These are phyloP conservation scores for Lacanobia wlatinum DNA, from an alignment of 2,888 invertebrate genomes.

Conservation along the genomic window DNA sequence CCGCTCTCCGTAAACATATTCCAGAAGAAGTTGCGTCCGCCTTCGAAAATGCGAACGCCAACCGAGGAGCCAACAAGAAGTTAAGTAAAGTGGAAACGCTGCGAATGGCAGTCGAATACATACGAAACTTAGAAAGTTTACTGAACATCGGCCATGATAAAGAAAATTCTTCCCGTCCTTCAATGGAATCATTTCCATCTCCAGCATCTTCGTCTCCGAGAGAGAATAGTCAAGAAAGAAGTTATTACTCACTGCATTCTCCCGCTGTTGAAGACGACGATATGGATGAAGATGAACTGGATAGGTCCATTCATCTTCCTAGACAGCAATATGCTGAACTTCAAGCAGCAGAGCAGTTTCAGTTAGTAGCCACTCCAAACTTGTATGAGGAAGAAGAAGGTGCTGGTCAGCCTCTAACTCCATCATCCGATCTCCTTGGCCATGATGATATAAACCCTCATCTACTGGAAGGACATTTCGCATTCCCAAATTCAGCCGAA, in stretches of 20 bases:
- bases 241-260: constrained; percentile 85
- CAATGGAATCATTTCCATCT: constrained; percentile 88
- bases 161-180: constrained; percentile 83
- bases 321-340: constrained; percentile 91
- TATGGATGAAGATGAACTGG: constrained; percentile 86
- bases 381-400: constrained; percentile 92
- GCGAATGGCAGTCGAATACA: constrained; percentile 97
- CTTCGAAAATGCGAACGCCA: constrained; percentile 92
- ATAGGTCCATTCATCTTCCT: constrained; percentile 86
- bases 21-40: constrained; percentile 95
- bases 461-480: constrained; percentile 88
- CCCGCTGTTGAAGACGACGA: constrained; percentile 87
- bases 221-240: constrained; percentile 90
- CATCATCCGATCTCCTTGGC: constrained; percentile 86
- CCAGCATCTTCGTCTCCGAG: constrained; percentile 88
- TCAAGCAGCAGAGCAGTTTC: constrained; percentile 91
- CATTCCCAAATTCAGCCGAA: constrained; percentile 87
- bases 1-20: constrained; percentile 96
- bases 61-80: constrained; percentile 93
- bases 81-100: constrained; percentile 97
- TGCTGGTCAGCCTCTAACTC: constrained; percentile 88
- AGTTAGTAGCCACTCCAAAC: constrained; percentile 90
- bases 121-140: constrained; percentile 94
- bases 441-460: constrained; percentile 89
- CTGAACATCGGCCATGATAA: constrained; percentile 93